Evolutionary conservation across 53 echinoderm and acorn worm species (phyloP).

Genomic region (Antedon mediterranea): DNA sequence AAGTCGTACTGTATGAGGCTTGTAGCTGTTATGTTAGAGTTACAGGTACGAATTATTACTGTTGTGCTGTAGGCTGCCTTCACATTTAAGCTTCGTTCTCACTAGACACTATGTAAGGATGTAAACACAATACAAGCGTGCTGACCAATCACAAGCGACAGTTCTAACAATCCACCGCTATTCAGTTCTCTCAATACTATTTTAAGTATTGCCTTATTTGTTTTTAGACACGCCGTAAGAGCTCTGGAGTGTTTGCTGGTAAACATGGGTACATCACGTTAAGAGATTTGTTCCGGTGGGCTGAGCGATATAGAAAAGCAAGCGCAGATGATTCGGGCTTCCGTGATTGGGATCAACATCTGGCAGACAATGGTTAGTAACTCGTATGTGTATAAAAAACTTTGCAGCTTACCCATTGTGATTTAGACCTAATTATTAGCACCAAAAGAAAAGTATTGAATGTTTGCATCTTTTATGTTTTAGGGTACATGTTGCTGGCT

Average conservation of each 20-base stretch:
- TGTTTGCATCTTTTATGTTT: background rate
- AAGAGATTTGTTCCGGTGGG: constrained; percentile 87
- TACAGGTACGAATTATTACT: constrained; percentile 46
- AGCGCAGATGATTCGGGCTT: constrained; percentile 41
- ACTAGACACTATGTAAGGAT: too few species aligned
- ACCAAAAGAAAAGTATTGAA: background rate
- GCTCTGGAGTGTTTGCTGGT: constrained; percentile 91
- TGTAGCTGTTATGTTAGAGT: constrained; percentile 90
- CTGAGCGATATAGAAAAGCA: constrained; percentile 71
- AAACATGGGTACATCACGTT: constrained; percentile 94
- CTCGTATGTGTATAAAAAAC: background rate
- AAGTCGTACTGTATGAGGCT: constrained; percentile 85
- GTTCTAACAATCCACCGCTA: too few species aligned
- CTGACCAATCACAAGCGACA: too few species aligned
- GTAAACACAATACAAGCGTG: too few species aligned
- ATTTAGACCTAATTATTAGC: too few species aligned
- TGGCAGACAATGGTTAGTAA: constrained; percentile 76
- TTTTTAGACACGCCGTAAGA: constrained; percentile 62
- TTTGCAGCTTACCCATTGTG: too few species aligned
- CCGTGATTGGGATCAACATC: constrained; percentile 91
- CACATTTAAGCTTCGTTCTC: too few species aligned
- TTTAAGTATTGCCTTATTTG: too few species aligned
- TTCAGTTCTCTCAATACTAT: too few species aligned
- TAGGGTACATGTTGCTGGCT: constrained; percentile 79
- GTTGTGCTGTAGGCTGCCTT: too few species aligned